Base-by-base conservation (phyloP, 1,140 invertebrate species). In the Listronotus oregonensis region DNA sequence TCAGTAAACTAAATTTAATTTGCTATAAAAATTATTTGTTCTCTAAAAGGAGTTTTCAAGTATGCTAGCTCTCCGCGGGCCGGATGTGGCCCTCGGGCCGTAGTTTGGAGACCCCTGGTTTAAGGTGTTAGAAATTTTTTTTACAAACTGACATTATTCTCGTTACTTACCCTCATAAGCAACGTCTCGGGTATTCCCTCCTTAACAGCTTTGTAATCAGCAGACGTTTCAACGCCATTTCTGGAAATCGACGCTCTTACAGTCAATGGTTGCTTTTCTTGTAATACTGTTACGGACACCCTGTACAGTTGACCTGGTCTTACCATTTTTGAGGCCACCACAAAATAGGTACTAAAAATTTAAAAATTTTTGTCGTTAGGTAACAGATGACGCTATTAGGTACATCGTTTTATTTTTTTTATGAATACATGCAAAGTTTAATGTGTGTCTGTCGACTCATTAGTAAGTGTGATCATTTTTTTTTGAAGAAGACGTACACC, bases 261-360 rank as follows among this genome's bases (percentile, higher is more conserved):
- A 4, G 86, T 89, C 72, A 95, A 86, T 6, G 91, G 88, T 49
- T 90, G 79, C 10, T 86, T 82, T 5, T 87, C 86, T 66, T 87
- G 83, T 12, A 94, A 81, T 37, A 96, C 87, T 47, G 89, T 91
- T 0, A 92, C 92, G 0, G 87, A 87, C 0, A 95, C 85, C 68
- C 90, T 85, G 75, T 95, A 96, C 8, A 95, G 85, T 71, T 95
- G 90, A 3, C 91, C 91, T 0, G 94, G 93, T 17, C 94, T 83
- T 1, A 96, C 89, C 85, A 94, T 90, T 55, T 85, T 84, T 12
- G 92, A 94, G 3, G 93, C 91, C 14, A 95, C 89, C 51, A 96
- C 86, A 72, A 96, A 94, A 76, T 95, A 96, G 17, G 90, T 91
- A 47, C 91, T 93, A 80, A 49, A 69, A 70, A 21, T n/a, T n/a